A percentile compares a stretch with the other conserved stretches of the same genome.
Evolutionary conservation across 37 sponge, comb jelly and placozoan genomes (phyloP).

Genomic region (Trichoplax adhaerens): DNA sequence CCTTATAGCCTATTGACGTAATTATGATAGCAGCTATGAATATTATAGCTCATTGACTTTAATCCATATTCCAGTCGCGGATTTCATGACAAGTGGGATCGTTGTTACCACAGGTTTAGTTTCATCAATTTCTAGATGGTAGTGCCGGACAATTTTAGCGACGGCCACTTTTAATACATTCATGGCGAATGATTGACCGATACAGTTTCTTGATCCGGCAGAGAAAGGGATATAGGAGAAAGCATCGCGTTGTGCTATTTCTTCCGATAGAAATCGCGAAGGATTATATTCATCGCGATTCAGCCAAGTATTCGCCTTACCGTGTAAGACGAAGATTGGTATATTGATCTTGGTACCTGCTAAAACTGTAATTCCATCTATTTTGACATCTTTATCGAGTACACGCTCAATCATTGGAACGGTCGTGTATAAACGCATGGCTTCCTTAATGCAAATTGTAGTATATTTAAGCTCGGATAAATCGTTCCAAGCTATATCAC

Average conservation of each 20-base stretch:
- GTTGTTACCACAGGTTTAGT: too few species aligned
- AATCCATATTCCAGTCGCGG: too few species aligned
- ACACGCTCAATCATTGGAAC: constrained; percentile 17
- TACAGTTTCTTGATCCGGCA: constrained; percentile 72
- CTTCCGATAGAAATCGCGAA: constrained; percentile 27
- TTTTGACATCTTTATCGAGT: constrained; percentile 21
- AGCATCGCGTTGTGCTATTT: constrained; percentile 16
- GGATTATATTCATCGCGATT: constrained; percentile 34
- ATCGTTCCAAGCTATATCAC: constrained; percentile 21
- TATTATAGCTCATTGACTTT: too few species aligned
- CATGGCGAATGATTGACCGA: constrained; percentile 69
- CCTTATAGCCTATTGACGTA: too few species aligned
- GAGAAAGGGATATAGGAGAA: constrained; percentile 61
- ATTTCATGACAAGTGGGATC: too few species aligned
- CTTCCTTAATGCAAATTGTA: constrained; percentile 67
- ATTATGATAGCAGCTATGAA: too few species aligned
- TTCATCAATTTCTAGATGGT: background rate
- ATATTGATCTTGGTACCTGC: constrained; percentile 16
- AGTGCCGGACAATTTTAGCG: constrained; percentile 13
- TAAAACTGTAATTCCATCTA: constrained; percentile 2
- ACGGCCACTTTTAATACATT: constrained; percentile 42
- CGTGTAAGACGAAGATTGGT: constrained; percentile 16
- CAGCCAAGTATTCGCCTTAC: constrained; percentile 28
- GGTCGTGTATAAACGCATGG: constrained; percentile 66
- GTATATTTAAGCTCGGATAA: constrained; percentile 41